These are phyloP conservation scores for Coenonympha arcania DNA, from an alignment of 2,888 invertebrate genomes.

Conservation along the genomic window DNA sequence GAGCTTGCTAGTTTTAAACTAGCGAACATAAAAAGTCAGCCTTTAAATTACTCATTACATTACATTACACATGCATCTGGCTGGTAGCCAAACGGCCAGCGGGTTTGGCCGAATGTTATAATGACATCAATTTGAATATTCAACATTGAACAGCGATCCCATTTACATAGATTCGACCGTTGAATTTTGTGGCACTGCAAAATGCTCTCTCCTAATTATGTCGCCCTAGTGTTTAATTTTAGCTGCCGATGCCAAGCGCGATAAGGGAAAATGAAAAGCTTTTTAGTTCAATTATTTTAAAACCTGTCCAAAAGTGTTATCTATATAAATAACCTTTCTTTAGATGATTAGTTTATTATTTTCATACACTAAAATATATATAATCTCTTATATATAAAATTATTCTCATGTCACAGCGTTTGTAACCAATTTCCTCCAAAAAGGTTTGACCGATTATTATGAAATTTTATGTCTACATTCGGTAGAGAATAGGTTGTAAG, in stretches of 20 bases:
- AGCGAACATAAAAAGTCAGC: constrained; percentile 52
- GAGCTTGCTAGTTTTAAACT: constrained; percentile 20
- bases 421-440: no score
- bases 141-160: constrained; percentile 70
- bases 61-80: constrained; percentile 63
- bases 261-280: constrained; percentile 8
- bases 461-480: no score
- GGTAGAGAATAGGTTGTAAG: no score
- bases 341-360: no score
- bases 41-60: constrained; percentile 70
- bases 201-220: constrained; percentile 63
- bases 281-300: not conserved
- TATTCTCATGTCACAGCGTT: no score
- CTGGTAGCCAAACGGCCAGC: constrained; percentile 65
- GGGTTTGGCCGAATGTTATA: constrained; percentile 69
- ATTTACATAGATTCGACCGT: constrained; percentile 73
- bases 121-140: constrained; percentile 75
- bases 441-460: no score
- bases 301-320: no score
- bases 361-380: no score
- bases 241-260: constrained; percentile 11
- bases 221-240: constrained; percentile 27
- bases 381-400: no score
- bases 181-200: constrained; percentile 69
- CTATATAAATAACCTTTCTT: no score